Conservation (phyloP, 2,797 vertebrate genomes). For the Dallia pectoralis region DNA sequence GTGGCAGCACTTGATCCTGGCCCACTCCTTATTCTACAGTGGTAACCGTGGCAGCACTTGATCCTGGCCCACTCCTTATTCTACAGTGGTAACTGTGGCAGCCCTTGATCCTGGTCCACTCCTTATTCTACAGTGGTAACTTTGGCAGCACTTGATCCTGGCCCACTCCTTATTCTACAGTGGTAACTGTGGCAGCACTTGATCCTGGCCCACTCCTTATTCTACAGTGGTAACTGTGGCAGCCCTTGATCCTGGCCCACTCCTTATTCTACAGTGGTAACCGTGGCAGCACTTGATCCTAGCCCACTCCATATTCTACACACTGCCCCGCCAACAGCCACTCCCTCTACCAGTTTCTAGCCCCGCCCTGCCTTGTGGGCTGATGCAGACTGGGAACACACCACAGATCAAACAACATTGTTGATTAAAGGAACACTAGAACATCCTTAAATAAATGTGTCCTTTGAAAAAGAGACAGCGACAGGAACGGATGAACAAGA, state of each 20-base stretch:
- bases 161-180: no score
- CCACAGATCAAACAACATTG: not conserved
- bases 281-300: no score
- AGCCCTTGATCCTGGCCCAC: no score
- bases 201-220: no score
- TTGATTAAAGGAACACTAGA: not conserved
- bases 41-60: no score
- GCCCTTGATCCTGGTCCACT: not conserved
- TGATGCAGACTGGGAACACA: not conserved
- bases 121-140: no score
- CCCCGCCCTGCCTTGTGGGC: not conserved
- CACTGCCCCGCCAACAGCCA: not conserved
- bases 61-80: no score
- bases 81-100: not conserved
- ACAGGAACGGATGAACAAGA: slow-evolving; percentile 3
- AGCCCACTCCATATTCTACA: no score
- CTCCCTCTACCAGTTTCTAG: not conserved
- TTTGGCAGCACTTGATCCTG: no score
- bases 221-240: no score
- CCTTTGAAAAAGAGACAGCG: not conserved
- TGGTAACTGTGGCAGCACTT: no score
- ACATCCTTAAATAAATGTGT: not conserved
- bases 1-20: not conserved
- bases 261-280: no score
- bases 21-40: not conserved